Evolutionary conservation across 2,113 vertebrate genomes (phyloP), one percentile per base, ranked within the genome.

Genomic region (Leucoraja erinaceus): DNA sequence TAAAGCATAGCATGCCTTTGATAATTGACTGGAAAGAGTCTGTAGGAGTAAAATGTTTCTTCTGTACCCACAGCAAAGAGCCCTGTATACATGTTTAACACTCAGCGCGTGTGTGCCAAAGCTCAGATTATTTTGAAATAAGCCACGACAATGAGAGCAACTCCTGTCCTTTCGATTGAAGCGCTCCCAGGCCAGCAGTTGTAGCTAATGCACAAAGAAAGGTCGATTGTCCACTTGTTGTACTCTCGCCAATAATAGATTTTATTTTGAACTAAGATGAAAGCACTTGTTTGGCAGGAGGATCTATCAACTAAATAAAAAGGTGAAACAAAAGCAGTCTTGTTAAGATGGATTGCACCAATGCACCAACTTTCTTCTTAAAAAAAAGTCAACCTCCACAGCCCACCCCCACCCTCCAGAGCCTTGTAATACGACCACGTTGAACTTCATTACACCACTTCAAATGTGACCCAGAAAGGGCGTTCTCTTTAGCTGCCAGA

Each of bases 41-140:
- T 95, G 96, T 95, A 96, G 96, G 96, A 96, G 95, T 96, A 96
- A 95, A 96, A 96, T 95, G 95, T 97, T 95, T 94, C 96, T 96
- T 96, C 96, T 96, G 96, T 96, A 95, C 95, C 95, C 72, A 59
- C 92, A 78, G 72, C 74, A 61, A 93, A 93, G 92, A 76, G 72
- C 72, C 92, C 47, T 78, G 92, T 77, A 61, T 78, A 77, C 72
- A 93, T 78, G 92, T 54, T 75, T 78, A 93, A 61, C 72, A 93
- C 92, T 76, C 88, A 68, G 63, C 68, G 63, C 68, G 14, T 66
- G 16, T 70, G 88, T 91, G 88, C 88, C 88, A 91, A 91, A 72
- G 66, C 66, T 47, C 38, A 91, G 88, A 91, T 91, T 91, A 91
- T 91, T 91, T 47, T 91, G 88, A 91, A 91, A 91, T 70, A 66